These are phyloP conservation scores for Dicaeum eximium DNA, from an alignment of 2,113 vertebrate genomes.

Conservation along the genomic window DNA sequence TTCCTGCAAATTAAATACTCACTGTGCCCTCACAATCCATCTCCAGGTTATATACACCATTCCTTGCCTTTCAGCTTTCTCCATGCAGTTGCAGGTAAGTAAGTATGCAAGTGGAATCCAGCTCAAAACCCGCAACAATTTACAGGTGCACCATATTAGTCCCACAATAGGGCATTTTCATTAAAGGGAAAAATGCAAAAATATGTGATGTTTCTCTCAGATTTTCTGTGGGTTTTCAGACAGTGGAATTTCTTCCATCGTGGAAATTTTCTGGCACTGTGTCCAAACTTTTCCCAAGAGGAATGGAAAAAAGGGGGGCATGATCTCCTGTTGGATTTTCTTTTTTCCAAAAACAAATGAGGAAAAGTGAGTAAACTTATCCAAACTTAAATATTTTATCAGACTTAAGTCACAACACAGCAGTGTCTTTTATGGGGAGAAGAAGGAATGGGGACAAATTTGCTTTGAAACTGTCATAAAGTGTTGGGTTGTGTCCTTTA, in stretches of 20 bases:
- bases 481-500: background rate
- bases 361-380: background rate
- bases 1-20: background rate
- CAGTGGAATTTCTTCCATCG: background rate
- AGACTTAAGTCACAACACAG: background rate
- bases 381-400: background rate
- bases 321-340: background rate
- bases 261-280: background rate
- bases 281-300: background rate
- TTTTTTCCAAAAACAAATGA: background rate
- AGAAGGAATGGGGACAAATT: background rate
- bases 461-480: background rate
- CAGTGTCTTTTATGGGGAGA: background rate
- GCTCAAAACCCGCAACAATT: background rate
- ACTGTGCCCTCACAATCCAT: background rate
- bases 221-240: background rate
- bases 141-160: background rate
- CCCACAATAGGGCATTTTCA: background rate
- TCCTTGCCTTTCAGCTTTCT: background rate
- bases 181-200: background rate
- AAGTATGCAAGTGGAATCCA: background rate
- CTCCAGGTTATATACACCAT: background rate
- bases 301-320: background rate
- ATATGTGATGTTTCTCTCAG: background rate
- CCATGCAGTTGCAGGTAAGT: background rate